Base-by-base conservation (phyloP, 1,140 invertebrate species). In the Daktulosphaira vitifoliae region DNA sequence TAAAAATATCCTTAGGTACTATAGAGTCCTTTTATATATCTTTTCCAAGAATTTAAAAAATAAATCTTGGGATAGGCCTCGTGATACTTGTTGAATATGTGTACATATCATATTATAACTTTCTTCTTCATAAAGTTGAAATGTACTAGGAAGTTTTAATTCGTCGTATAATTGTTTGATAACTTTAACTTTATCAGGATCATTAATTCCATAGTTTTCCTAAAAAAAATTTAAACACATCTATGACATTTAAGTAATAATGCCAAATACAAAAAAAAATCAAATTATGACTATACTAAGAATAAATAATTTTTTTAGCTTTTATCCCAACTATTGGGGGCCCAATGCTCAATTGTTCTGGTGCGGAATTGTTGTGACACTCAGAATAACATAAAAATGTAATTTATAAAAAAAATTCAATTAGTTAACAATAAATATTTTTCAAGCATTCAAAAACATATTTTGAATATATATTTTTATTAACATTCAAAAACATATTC, bases 151-250 rank as follows among this genome's bases (percentile, higher is more conserved):
- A 20, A 96, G 72, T 66, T 85, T 81, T 2, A 96, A 74, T 68
- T 92, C 85, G 70, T 85, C 81, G 71, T 91, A 96, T 1, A 96
- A 74, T 38, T 83, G 75, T 75, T 88, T 92, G 3, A 96, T 85
- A 65, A 77, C 80, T 37, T 79, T 76, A 11, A 90, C 81, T 70
- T 86, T 84, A 51, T 81, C 79, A 5, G 79, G 76, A 70, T 92
- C 85, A 8, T 80, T 71, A 25, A 76, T 75, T 2, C 89, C 92
- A 74, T 95, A 96, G 73, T 86, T 86, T 68, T 89, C 82, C 78
- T 85, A 65, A 37, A 72, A 70, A 71, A 66, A 62, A 53, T 59
- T 62, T 59, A 42, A 56, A 25, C 68, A n/a, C n/a, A n/a, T n/a
- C n/a, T n/a, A n/a, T n/a, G n/a, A n/a, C n/a, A n/a, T n/a, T n/a